phyloP scores from a whole-genome alignment of 1,140 invertebrate species.

The Neuroterus valhalla region DNA sequence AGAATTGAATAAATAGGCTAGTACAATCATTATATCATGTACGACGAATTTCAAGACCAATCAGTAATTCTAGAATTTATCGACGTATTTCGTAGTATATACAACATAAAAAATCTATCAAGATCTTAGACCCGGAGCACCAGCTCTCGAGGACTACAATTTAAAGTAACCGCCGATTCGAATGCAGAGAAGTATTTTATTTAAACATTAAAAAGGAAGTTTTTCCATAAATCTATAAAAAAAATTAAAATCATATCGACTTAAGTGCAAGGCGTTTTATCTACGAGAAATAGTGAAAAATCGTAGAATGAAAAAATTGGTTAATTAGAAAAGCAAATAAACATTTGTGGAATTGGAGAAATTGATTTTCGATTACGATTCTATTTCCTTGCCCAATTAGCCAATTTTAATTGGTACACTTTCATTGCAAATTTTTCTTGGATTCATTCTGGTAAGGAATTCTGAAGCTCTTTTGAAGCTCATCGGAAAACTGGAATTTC shows the following conservation, averaged over 20 bases:
- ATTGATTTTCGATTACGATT: no score
- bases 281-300: no score
- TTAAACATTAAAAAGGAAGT: neutral
- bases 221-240: neutral
- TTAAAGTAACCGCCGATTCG: conserved; percentile 4
- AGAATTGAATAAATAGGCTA: conserved; percentile 69
- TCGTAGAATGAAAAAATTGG: no score
- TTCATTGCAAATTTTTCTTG: no score
- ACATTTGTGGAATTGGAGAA: no score
- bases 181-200: conserved; percentile 22
- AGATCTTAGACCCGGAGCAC: conserved; percentile 11
- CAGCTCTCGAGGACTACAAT: neutral
- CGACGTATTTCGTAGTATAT: conserved; percentile 43
- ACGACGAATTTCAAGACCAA: conserved; percentile 49
- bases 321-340: no score
- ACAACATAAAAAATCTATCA: conserved; percentile 40
- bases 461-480: no score
- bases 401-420: no score
- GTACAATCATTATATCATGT: conserved; percentile 51
- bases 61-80: conserved; percentile 48
- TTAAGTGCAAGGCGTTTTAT: no score
- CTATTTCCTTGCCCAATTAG: no score
- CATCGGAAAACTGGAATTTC: no score
- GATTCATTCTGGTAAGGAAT: no score
- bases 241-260: neutral